These are phyloP conservation scores for Eriocheir sinensis DNA, from an alignment of 1,140 invertebrate species.

Conservation along the genomic window DNA sequence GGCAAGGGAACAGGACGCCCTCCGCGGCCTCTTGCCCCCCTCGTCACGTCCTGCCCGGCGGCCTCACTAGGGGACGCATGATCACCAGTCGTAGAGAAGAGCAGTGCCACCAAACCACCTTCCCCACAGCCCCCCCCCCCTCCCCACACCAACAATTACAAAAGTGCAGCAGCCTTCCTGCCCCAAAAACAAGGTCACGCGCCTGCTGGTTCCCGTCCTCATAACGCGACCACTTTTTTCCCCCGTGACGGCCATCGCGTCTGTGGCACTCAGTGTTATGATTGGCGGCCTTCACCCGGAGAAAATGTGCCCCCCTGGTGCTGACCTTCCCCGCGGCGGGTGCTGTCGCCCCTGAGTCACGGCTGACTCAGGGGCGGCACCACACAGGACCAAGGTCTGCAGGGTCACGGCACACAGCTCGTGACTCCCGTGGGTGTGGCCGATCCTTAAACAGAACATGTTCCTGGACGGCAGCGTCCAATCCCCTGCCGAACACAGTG, in stretches of 20 bases:
- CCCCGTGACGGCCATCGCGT: too few species aligned
- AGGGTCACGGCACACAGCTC: background rate
- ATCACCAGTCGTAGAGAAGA: too few species aligned
- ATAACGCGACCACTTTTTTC: background rate
- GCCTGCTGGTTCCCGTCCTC: background rate
- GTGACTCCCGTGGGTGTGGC: background rate
- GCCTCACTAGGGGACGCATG: background rate
- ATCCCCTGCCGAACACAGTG: background rate
- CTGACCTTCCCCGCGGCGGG: background rate
- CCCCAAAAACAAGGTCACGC: background rate
- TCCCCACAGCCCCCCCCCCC: background rate
- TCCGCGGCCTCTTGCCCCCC: too few species aligned
- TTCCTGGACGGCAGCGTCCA: background rate
- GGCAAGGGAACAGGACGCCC: background rate
- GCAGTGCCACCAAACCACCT: background rate
- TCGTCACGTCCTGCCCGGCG: background rate
- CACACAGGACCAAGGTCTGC: background rate
- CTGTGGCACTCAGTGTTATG: background rate
- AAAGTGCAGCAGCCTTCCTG: background rate
- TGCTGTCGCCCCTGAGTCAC: slow-evolving; percentile 1
- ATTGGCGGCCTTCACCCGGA: background rate
- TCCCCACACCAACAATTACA: background rate
- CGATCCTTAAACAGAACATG: background rate
- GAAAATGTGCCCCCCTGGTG: background rate
- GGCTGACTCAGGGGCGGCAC: background rate